Evolutionary conservation across 1,140 invertebrate species (phyloP).

Genomic region (Magallana angulata): DNA sequence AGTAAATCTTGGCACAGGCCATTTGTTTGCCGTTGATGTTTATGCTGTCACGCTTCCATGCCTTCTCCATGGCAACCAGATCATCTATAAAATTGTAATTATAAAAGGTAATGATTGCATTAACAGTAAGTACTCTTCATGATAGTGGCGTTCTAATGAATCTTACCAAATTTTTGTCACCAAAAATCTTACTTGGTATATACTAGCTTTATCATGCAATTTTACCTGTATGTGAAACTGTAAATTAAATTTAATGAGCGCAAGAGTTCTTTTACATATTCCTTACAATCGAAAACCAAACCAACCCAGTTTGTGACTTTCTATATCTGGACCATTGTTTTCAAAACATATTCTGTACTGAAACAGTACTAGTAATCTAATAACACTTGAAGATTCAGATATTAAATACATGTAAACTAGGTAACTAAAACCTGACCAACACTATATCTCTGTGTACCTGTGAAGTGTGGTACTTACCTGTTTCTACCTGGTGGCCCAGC

Average conservation of each 20-base stretch:
- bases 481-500: constrained; percentile 99
- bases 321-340: neutral
- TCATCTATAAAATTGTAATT: constrained; percentile 85
- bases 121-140: neutral
- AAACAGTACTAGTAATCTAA: too few species aligned
- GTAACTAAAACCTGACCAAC: too few species aligned
- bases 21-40: constrained; percentile 98
- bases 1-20: constrained; percentile 97
- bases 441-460: neutral
- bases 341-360: too few species aligned
- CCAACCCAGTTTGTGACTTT: neutral
- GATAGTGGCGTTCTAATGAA: neutral
- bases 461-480: constrained; percentile 81
- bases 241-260: too few species aligned
- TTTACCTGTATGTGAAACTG: neutral
- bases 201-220: too few species aligned
- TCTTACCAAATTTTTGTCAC: neutral
- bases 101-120: neutral
- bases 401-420: too few species aligned
- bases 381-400: too few species aligned
- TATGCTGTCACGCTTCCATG: constrained; percentile 99
- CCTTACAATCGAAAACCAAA: too few species aligned
- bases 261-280: too few species aligned
- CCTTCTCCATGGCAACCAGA: constrained; percentile 98
- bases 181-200: neutral